phyloP scores from a whole-genome alignment of 2,888 invertebrate genomes.

The Ophion ventricosus region DNA sequence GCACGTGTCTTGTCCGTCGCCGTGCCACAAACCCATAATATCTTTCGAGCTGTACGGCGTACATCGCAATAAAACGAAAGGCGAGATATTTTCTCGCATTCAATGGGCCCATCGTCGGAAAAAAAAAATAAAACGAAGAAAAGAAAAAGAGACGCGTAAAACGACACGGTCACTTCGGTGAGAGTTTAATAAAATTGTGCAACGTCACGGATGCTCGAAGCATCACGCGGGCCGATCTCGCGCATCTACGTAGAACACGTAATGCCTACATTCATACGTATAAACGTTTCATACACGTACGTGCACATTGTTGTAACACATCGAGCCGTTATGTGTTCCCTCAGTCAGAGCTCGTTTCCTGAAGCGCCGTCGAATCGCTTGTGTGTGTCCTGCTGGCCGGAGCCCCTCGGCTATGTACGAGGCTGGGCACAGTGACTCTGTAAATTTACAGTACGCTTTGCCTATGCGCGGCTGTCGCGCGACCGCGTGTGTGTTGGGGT shows the following conservation, averaged over 20 bases:
- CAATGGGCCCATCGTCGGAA: slow-evolving; percentile 30
- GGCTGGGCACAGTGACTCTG: slow-evolving; percentile 51
- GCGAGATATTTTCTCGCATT: slow-evolving; percentile 37
- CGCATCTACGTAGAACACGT: slow-evolving; percentile 12
- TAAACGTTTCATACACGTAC: background rate
- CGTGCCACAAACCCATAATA: slow-evolving; percentile 6
- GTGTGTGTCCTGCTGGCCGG: background rate
- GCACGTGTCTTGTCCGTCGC: too few relatives aligned
- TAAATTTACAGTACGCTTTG: slow-evolving; percentile 55
- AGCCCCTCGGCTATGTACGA: background rate
- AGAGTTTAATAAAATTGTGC: slow-evolving; percentile 36
- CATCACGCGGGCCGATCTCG: slow-evolving; percentile 8
- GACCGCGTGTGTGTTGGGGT: background rate
- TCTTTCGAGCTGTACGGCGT: background rate
- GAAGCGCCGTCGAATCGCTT: slow-evolving; percentile 56
- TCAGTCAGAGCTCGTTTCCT: slow-evolving; percentile 45
- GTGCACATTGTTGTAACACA: slow-evolving; percentile 37
- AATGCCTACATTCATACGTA: background rate
- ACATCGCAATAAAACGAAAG: slow-evolving; percentile 9
- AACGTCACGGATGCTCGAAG: slow-evolving; percentile 36
- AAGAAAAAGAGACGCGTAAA: slow-evolving; percentile 29
- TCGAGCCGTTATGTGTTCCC: slow-evolving; percentile 58
- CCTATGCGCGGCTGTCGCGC: slow-evolving; percentile 12
- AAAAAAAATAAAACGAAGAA: too few relatives aligned
- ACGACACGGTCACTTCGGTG: background rate